Conservation (phyloP, 2,113 vertebrate species). For the Lanius collurio region DNA sequence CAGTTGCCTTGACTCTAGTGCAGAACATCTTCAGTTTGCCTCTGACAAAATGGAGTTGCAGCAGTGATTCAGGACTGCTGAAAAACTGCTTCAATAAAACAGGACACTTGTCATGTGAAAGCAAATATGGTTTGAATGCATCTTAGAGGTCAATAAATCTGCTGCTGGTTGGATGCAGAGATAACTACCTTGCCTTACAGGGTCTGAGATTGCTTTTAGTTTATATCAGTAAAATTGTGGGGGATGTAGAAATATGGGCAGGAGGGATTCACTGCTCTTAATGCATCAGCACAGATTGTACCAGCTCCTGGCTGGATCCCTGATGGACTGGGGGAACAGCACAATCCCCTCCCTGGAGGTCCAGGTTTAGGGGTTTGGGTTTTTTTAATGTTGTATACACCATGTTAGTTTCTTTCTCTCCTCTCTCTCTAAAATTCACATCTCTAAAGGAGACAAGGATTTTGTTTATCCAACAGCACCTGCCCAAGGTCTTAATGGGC, state of each 20-base stretch:
- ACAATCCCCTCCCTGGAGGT: background rate
- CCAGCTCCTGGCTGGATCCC: background rate
- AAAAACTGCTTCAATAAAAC: slow-evolving; percentile 16
- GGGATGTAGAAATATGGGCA: background rate
- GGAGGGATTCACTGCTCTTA: background rate
- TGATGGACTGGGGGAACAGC: background rate
- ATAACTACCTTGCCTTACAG: slow-evolving; percentile 29
- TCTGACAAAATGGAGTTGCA: slow-evolving; percentile 23
- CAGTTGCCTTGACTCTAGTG: background rate
- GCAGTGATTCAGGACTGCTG: background rate
- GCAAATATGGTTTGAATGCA: slow-evolving; percentile 1
- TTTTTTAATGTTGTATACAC: background rate
- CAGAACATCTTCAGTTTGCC: background rate
- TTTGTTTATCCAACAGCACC: background rate
- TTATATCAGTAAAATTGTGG: background rate
- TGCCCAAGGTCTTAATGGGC: background rate
- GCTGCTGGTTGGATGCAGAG: background rate
- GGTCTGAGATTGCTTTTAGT: background rate
- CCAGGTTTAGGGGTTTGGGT: background rate
- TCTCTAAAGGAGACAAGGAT: background rate
- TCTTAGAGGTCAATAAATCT: slow-evolving; percentile 33
- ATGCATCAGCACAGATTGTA: background rate
- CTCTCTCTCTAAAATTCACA: background rate
- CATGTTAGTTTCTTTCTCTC: background rate
- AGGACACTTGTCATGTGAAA: slow-evolving; percentile 2